Conservation (phyloP, 1,140 invertebrate species). For the Drosophila nigromelanica region DNA sequence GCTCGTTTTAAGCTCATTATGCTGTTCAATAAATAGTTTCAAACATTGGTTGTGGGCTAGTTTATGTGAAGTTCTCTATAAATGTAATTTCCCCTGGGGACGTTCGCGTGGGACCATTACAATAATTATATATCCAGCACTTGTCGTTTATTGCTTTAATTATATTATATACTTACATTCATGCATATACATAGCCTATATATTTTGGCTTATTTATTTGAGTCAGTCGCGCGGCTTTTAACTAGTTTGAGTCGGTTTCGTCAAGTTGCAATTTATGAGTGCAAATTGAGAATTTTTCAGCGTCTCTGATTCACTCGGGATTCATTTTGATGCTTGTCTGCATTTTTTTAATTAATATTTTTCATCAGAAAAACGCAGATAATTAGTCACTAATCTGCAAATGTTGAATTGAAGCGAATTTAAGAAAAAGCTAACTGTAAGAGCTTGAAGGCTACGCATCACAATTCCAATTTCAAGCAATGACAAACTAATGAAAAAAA, state of each 20-base stretch:
- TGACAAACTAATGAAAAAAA: constrained; percentile 54
- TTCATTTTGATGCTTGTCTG: constrained; percentile 31
- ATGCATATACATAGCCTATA: constrained; percentile 15
- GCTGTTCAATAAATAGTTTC: constrained; percentile 30
- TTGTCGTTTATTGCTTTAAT: constrained; percentile 47
- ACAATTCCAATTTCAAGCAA: constrained; percentile 32
- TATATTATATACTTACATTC: constrained; percentile 14
- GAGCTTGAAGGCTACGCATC: constrained; percentile 60
- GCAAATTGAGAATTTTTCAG: constrained; percentile 5
- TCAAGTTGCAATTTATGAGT: constrained; percentile 27
- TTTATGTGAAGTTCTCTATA: constrained; percentile 24
- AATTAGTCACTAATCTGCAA: constrained; percentile 20
- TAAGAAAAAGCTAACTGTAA: constrained; percentile 3
- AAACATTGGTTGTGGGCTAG: constrained; percentile 27
- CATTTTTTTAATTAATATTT: constrained; percentile 40
- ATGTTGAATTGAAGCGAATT: constrained; percentile 8
- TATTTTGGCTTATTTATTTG: constrained; percentile 38
- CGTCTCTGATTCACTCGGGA: constrained; percentile 26
- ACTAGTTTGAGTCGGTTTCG: constrained; percentile 57
- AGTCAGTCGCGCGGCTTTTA: constrained; percentile 16
- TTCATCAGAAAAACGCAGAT: constrained; percentile 40
- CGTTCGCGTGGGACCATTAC: constrained; percentile 15
- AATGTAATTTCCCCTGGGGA: constrained; percentile 30
- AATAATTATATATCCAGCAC: constrained; percentile 38
- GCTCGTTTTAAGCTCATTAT: constrained; percentile 34